These are phyloP conservation scores for Mesocentrotus franciscanus DNA, from an alignment of 53 echinoderm and acorn worm genomes.

Conservation along the genomic window DNA sequence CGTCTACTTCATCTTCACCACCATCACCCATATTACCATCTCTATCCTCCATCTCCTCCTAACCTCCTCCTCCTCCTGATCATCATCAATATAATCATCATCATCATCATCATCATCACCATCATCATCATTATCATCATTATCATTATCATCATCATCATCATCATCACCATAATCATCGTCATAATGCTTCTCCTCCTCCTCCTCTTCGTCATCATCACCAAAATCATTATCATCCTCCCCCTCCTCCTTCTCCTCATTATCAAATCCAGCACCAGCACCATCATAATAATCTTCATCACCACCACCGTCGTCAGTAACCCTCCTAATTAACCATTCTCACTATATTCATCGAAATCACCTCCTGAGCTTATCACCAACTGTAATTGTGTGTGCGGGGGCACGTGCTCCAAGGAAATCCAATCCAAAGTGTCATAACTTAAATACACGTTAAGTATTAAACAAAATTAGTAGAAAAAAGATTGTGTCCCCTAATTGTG, in stretches of 20 bases:
- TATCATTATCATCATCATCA: not conserved
- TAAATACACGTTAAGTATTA: too few relatives aligned
- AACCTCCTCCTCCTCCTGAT: not conserved
- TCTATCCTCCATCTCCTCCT: too few relatives aligned
- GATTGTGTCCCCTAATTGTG: too few relatives aligned
- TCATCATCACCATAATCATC: not conserved
- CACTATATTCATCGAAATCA: not conserved
- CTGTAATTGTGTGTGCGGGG: too few relatives aligned
- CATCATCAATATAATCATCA: not conserved
- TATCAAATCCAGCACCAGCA: not conserved
- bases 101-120: not conserved
- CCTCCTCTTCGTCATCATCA: not conserved
- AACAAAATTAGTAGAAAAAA: too few relatives aligned
- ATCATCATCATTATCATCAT: not conserved
- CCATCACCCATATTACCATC: not conserved
- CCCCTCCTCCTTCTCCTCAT: not conserved
- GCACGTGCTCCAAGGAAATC: too few relatives aligned
- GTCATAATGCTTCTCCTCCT: not conserved
- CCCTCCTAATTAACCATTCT: not conserved
- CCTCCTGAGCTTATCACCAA: too few relatives aligned
- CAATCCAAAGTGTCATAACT: too few relatives aligned
- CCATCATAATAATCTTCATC: not conserved
- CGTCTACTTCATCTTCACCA: not conserved
- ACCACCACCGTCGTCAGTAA: not conserved
- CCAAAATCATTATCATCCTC: not conserved